Percentiles rank a stretch among this genome's conserved stretches.
phyloP scores from a whole-genome alignment of 2,113 vertebrate species.

The Salvelinus namaycush region DNA sequence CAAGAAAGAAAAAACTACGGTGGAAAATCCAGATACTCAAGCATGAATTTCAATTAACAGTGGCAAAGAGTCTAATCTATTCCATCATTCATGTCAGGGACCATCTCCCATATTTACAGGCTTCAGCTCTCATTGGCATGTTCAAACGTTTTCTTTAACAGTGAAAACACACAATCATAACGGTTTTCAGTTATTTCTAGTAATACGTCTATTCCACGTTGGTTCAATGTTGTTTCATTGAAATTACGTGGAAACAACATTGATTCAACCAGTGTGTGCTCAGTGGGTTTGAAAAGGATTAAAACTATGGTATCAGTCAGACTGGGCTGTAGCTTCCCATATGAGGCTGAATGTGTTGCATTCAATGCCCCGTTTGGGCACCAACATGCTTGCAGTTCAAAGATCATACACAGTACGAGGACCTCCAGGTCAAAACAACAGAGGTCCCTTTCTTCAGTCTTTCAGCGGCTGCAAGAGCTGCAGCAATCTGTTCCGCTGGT shows the following conservation, averaged over 20 bases:
- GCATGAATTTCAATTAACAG: conserved; percentile 54
- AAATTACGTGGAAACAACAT: no score
- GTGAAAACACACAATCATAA: conserved; percentile 27
- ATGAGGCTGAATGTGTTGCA: conserved; percentile 54
- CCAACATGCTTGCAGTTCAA: conserved; percentile 44
- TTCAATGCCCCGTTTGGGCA: conserved; percentile 54
- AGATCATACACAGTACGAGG: conserved; percentile 26
- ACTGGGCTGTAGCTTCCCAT: conserved; percentile 42
- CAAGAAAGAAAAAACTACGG: conserved; percentile 37
- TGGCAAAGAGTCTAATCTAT: conserved; percentile 42
- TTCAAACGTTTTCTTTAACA: conserved; percentile 8
- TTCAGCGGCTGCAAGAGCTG: conserved; percentile 37
- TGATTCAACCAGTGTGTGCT: no score
- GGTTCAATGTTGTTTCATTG: no score
- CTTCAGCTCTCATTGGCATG: conserved; percentile 59
- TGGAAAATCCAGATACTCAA: conserved; percentile 52
- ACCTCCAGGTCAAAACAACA: conserved; percentile 31
- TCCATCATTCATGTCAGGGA: conserved; percentile 47
- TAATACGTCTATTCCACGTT: not conserved
- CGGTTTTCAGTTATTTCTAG: not conserved
- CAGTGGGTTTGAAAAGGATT: not conserved
- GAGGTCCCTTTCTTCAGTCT: conserved; percentile 34
- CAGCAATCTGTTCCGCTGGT: conserved; percentile 32
- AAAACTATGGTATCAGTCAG: conserved; percentile 1
- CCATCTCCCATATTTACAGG: conserved; percentile 57